Conservation (phyloP, 2,888 invertebrate species). For the Ectemnius continuus region DNA sequence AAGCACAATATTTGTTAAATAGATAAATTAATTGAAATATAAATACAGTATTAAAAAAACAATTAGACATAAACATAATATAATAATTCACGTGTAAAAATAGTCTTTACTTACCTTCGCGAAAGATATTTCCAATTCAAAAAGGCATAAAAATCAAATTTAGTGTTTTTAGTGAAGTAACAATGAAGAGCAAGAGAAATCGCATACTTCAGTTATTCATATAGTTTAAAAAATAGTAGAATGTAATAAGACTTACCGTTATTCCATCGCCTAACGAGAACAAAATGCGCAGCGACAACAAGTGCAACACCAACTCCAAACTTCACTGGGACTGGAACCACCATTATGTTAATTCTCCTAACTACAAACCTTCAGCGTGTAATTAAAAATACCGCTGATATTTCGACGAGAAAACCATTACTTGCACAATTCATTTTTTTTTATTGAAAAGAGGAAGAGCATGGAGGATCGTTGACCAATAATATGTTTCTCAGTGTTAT, state of each 20-base stretch:
- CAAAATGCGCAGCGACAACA: conserved; percentile 91
- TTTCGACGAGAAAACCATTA: conserved; percentile 16
- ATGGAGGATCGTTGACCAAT: conserved; percentile 61
- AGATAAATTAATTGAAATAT: background rate
- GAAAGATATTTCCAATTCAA: background rate
- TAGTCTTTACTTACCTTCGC: conserved; percentile 36
- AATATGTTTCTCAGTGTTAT: conserved; percentile 4
- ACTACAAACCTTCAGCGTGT: conserved; percentile 21
- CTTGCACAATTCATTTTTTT: conserved; percentile 16
- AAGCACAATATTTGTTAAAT: conserved; percentile 18
- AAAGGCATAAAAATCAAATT: background rate
- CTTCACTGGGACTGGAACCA: conserved; percentile 92
- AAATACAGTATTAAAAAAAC: background rate
- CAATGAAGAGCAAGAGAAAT: background rate
- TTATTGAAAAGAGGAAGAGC: conserved; percentile 52
- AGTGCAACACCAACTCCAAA: conserved; percentile 91
- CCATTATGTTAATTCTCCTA: conserved; percentile 60
- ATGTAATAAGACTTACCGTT: conserved; percentile 82
- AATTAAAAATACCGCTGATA: conserved; percentile 20
- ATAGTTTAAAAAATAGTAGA: conserved; percentile 18
- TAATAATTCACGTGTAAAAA: background rate
- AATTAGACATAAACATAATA: background rate
- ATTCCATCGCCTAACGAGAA: conserved; percentile 88
- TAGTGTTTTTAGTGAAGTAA: background rate
- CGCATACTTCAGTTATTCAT: background rate